Evolutionary conservation across 2,888 invertebrate species (phyloP).

Genomic region (Metacarcinus magister): DNA sequence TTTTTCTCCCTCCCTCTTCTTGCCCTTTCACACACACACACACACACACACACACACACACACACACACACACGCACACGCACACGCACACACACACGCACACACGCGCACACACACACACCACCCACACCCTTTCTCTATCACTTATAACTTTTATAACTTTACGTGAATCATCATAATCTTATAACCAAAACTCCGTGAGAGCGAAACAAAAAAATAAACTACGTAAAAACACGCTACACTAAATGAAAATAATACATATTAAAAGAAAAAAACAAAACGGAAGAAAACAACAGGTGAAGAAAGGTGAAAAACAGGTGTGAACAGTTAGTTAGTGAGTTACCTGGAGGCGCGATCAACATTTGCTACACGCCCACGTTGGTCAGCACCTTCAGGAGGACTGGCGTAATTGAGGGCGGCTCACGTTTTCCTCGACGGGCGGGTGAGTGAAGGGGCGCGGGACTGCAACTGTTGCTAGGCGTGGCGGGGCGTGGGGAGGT

Average conservation of each 20-base stretch:
- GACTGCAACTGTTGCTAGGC: background rate
- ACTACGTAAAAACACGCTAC: background rate
- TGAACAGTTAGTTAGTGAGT: background rate
- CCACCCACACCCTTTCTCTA: background rate
- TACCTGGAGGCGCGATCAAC: constrained; percentile 3
- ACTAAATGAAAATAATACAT: background rate
- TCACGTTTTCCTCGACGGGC: background rate
- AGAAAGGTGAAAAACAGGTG: background rate
- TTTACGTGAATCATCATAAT: background rate
- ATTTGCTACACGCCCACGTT: background rate
- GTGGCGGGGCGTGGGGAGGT: constrained; percentile 31
- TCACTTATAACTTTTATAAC: background rate
- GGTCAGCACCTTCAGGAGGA: background rate
- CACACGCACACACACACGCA: background rate
- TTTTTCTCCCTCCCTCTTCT: background rate
- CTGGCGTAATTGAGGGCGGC: background rate
- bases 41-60: background rate
- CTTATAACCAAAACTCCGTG: background rate
- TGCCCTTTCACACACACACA: background rate
- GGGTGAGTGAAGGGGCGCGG: background rate
- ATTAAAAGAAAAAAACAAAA: background rate
- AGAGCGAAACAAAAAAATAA: background rate
- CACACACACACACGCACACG: background rate
- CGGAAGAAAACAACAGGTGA: background rate
- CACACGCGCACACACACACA: background rate